Evolutionary conservation across 64 coral and sea anemone genomes (phyloP).

Genomic region (Anthopleura sola): DNA sequence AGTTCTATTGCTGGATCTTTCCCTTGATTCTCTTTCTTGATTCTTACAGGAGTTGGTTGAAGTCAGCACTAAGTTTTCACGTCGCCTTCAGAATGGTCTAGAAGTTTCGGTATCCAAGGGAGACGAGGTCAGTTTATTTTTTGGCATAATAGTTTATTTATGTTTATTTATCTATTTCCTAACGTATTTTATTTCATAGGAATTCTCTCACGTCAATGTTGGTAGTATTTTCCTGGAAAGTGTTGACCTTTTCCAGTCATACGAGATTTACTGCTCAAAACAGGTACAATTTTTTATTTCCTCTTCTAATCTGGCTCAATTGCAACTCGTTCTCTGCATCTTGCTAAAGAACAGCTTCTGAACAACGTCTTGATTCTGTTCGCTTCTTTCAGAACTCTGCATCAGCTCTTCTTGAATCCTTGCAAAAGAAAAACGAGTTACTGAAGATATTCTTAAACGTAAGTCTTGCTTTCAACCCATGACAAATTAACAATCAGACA

Average conservation of each 20-base stretch:
- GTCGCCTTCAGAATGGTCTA: slow-evolving; percentile 65
- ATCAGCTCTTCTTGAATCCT: slow-evolving; percentile 75
- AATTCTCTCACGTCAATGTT: slow-evolving; percentile 86
- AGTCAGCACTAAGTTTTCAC: slow-evolving; percentile 82
- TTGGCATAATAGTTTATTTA: too few relatives aligned
- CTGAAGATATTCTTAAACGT: slow-evolving; percentile 93
- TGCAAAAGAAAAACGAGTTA: slow-evolving; percentile 94
- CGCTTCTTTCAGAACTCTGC: slow-evolving; percentile 62
- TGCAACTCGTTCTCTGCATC: too few relatives aligned
- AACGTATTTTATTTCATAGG: slow-evolving; percentile 23
- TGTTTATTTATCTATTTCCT: too few relatives aligned
- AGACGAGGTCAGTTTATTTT: slow-evolving; percentile 52
- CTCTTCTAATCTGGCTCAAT: too few relatives aligned
- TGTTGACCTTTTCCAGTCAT: slow-evolving; percentile 91
- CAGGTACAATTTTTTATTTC: slow-evolving; percentile 38
- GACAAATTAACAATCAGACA: too few relatives aligned
- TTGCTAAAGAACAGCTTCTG: neutral
- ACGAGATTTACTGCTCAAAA: slow-evolving; percentile 95
- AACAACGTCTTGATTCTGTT: neutral
- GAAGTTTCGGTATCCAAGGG: slow-evolving; percentile 80
- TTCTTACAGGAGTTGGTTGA: slow-evolving; percentile 69
- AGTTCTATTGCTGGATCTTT: neutral
- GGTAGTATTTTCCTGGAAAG: slow-evolving; percentile 86
- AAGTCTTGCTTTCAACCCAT: too few relatives aligned
- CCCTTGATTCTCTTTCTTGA: neutral